Conservation (phyloP, 2,888 invertebrate genomes). For the Macrosoma leucophasiata region DNA sequence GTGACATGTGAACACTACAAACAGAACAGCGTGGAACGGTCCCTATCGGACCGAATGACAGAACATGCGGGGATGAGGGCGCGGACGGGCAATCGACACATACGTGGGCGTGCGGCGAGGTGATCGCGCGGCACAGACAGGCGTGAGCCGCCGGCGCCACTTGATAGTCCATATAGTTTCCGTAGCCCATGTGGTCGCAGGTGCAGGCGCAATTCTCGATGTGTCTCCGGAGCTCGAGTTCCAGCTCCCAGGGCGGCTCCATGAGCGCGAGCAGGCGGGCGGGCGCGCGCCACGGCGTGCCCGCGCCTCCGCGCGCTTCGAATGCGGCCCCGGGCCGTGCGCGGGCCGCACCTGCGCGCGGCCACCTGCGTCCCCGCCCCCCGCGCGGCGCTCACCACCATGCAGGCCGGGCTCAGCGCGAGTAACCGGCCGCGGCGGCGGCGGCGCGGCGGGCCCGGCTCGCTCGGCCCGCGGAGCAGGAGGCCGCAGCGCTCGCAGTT, state of each 20-base stretch:
- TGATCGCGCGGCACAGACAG: constrained; percentile 70
- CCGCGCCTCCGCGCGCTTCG: constrained; percentile 54
- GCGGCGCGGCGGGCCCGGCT: constrained; percentile 59
- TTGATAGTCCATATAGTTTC: constrained; percentile 94
- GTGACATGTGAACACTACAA: constrained; percentile 40
- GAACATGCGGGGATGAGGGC: constrained; percentile 42
- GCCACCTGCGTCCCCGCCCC: constrained; percentile 61
- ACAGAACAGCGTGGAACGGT: constrained; percentile 40
- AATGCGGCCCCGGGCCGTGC: constrained; percentile 60
- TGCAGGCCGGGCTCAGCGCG: constrained; percentile 56
- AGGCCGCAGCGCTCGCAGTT: constrained; percentile 48
- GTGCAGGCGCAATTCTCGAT: constrained; percentile 93
- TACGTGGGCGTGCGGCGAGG: constrained; percentile 73
- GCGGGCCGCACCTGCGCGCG: constrained; percentile 66
- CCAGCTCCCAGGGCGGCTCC: constrained; percentile 79
- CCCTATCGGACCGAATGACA: constrained; percentile 40
- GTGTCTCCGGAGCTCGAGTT: constrained; percentile 90
- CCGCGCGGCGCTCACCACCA: constrained; percentile 53
- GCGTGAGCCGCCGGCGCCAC: constrained; percentile 75
- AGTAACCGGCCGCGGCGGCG: constrained; percentile 54
- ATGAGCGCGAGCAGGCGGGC: constrained; percentile 61
- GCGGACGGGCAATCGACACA: constrained; percentile 41
- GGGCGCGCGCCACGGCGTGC: constrained; percentile 57
- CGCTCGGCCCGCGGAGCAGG: constrained; percentile 49
- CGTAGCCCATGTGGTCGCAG: constrained; percentile 95